Evolutionary conservation across 2,888 invertebrate species (phyloP), one percentile per base, ranked within the genome.

Genomic region (Mesochorus sp.): DNA sequence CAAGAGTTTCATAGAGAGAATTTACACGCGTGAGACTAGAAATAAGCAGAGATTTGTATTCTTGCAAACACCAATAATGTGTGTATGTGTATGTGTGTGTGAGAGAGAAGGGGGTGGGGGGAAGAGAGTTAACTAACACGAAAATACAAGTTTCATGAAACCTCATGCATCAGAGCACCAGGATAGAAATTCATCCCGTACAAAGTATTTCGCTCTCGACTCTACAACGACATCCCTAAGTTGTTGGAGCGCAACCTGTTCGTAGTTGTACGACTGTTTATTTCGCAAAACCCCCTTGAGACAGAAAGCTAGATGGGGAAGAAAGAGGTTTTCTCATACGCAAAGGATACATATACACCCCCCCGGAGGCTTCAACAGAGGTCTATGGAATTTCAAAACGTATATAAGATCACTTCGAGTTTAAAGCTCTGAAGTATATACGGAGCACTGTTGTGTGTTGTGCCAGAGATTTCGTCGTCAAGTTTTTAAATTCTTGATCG

Each of bases 61-160:
- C 47, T 24, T 21, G n/a, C 26, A 24, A 49, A 39, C n/a, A 51
- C 6, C 8, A 12, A n/a, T 42, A 42, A 42, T 14, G 71, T 39
- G 4, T n/a, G 4, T 8, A 5, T n/a, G 19, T 37, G 24, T 21
- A 1, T 12, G 26, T 12, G 5, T 28, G 55, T 21, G 1, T 47
- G 31, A 31, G 21, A 51, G 17, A 61, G 61, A 53, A 1, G 42
- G 21, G 28, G n/a, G n/a, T n/a, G n/a, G n/a, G n/a, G n/a, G n/a
- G n/a, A n/a, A n/a, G n/a, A n/a, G n/a, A n/a, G n/a, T n/a, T n/a
- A n/a, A n/a, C n/a, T n/a, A n/a, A n/a, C n/a, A n/a, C n/a, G n/a
- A n/a, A n/a, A n/a, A n/a, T 34, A 26, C 12, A 79, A 79, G 74
- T 75, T 75, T 71, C 66, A 49, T 21, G 71, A 55, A 67, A 62